These are phyloP conservation scores for Leptobrachium ailaonicum DNA, from an alignment of 2,113 vertebrate species.

Conservation along the genomic window DNA sequence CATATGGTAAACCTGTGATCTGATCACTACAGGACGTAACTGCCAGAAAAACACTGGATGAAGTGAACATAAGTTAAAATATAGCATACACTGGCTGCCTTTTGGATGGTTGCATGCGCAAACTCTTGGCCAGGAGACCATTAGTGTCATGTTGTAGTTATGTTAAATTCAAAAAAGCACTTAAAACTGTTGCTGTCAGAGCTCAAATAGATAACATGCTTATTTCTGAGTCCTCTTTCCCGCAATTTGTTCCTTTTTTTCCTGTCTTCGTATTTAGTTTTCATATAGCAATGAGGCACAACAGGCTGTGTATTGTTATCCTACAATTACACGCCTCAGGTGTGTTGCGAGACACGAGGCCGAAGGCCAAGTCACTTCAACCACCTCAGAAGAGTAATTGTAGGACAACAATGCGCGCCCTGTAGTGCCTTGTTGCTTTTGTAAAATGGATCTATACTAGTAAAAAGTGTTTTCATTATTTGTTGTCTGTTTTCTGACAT, in stretches of 20 bases:
- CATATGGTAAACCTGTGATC: no score
- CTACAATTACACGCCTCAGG: constrained; percentile 49
- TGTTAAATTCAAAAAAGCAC: constrained; percentile 41
- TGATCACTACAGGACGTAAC: no score
- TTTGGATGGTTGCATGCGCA: no score
- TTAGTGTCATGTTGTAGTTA: neutral
- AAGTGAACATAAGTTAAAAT: no score
- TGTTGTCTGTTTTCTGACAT: constrained; percentile 51
- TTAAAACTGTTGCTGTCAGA: constrained; percentile 44
- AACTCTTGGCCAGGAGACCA: no score
- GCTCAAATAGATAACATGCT: constrained; percentile 48
- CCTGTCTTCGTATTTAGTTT: constrained; percentile 48
- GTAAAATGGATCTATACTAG: constrained; percentile 50
- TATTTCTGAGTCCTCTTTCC: constrained; percentile 49
- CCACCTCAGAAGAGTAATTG: constrained; percentile 51
- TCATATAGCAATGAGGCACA: constrained; percentile 49
- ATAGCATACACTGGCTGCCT: no score
- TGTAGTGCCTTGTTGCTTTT: constrained; percentile 51
- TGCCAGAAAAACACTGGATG: no score
- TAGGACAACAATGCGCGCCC: constrained; percentile 46
- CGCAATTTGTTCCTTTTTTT: constrained; percentile 49
- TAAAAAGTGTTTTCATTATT: constrained; percentile 48
- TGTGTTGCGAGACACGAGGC: constrained; percentile 50
- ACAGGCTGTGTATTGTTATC: constrained; percentile 49
- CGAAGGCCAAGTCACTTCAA: constrained; percentile 49